Evolutionary conservation across 1,140 invertebrate species (phyloP).

Genomic region (Drosophila santomea): DNA sequence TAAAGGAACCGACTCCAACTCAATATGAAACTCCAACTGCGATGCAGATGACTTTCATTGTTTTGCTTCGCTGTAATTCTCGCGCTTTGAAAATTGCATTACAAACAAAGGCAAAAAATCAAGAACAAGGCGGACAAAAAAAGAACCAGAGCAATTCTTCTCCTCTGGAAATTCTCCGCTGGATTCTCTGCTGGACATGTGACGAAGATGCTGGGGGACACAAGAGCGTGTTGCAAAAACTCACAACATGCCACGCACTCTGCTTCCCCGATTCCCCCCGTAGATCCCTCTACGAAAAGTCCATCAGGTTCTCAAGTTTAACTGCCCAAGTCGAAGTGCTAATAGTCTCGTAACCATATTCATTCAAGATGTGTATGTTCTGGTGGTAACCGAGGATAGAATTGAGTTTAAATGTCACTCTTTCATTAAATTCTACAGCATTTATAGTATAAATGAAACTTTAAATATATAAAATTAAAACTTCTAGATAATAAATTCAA

Average conservation of each 20-base stretch:
- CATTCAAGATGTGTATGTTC: too few relatives aligned
- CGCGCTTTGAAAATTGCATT: slow-evolving; percentile 83
- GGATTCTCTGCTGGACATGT: slow-evolving; percentile 15
- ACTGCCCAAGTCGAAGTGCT: slow-evolving; percentile 17
- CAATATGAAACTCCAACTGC: slow-evolving; percentile 37
- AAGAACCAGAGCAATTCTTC: slow-evolving; percentile 40
- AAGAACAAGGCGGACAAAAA: slow-evolving; percentile 30
- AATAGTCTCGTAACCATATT: slow-evolving; percentile 13
- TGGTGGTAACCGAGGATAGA: too few relatives aligned
- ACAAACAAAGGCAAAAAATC: slow-evolving; percentile 69
- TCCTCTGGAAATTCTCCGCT: slow-evolving; percentile 30
- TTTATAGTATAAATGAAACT: too few relatives aligned
- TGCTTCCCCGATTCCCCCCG: background rate
- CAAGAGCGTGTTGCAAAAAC: slow-evolving; percentile 41
- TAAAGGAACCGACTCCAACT: slow-evolving; percentile 5
- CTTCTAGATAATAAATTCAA: too few relatives aligned
- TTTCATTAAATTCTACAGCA: too few relatives aligned
- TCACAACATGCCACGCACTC: slow-evolving; percentile 51
- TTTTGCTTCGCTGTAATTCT: slow-evolving; percentile 77
- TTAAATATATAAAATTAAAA: background rate
- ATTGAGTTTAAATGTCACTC: too few relatives aligned
- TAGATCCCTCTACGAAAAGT: background rate
- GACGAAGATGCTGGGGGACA: slow-evolving; percentile 42
- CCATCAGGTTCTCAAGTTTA: background rate
- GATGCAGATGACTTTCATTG: slow-evolving; percentile 67